Conservation (phyloP, 1,140 invertebrate genomes). For the Limonius californicus region DNA sequence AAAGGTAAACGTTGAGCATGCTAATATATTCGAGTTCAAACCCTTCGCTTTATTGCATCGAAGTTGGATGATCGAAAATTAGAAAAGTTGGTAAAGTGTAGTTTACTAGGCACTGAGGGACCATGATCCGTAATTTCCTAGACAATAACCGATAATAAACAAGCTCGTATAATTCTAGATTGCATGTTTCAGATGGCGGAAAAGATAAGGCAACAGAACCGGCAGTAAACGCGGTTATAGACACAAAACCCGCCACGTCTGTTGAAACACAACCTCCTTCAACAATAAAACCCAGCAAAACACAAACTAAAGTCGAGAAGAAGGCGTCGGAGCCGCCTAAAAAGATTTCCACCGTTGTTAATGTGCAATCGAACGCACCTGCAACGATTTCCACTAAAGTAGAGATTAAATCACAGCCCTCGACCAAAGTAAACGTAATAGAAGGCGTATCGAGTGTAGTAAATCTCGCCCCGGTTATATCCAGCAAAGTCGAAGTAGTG, state of each 20-base stretch:
- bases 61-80: too few species aligned
- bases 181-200: constrained; percentile 2
- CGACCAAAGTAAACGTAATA: constrained; percentile 49
- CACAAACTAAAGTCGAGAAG: constrained; percentile 44
- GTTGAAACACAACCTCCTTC: constrained; percentile 46
- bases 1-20: too few species aligned
- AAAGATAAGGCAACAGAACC: constrained; percentile 45
- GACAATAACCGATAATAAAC: not conserved
- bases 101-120: too few species aligned
- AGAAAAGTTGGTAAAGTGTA: too few species aligned
- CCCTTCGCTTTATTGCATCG: too few species aligned
- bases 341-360: constrained; percentile 31
- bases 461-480: constrained; percentile 39
- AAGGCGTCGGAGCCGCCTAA: constrained; percentile 46
- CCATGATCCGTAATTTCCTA: too few species aligned
- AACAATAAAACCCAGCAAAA: constrained; percentile 58
- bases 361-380: constrained; percentile 36
- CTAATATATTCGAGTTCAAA: too few species aligned
- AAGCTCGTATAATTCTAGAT: not conserved
- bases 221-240: constrained; percentile 50
- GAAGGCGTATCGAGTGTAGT: constrained; percentile 45
- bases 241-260: constrained; percentile 50
- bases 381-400: constrained; percentile 47
- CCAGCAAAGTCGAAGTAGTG: constrained; percentile 47
- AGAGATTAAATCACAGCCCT: constrained; percentile 47